A percentile compares a stretch with the other conserved stretches of the same genome.
phyloP scores from a whole-genome alignment of 1,140 invertebrate genomes.

The Nylanderia fulva region DNA sequence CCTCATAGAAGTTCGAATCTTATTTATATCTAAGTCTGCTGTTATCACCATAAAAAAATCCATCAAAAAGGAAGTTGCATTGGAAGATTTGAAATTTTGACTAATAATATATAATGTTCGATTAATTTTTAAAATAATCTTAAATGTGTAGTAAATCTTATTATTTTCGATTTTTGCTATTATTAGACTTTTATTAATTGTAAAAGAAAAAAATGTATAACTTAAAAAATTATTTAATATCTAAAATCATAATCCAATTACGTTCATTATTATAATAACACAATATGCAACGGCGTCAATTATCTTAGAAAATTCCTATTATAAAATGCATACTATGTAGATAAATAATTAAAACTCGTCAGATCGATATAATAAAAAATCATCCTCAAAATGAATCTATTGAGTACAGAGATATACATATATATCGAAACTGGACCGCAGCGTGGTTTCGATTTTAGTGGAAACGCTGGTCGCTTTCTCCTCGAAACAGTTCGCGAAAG shows the following conservation, averaged over 20 bases:
- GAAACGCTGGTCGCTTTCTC: constrained; percentile 50
- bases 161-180: neutral
- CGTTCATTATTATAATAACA: neutral
- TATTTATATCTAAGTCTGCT: too few species aligned
- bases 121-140: neutral
- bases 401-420: neutral
- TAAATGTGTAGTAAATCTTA: neutral
- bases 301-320: constrained; percentile 2
- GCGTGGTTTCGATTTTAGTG: neutral
- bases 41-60: neutral
- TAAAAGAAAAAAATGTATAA: neutral
- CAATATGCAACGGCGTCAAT: neutral
- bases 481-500: constrained; percentile 15
- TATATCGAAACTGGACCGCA: neutral
- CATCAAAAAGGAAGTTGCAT: neutral
- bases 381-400: neutral
- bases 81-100: neutral
- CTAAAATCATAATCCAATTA: neutral
- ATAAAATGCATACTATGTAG: neutral
- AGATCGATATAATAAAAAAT: neutral
- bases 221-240: neutral
- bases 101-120: neutral
- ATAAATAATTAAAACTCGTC: neutral
- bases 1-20: too few species aligned
- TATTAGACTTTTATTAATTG: neutral